A percentile compares a stretch with the other conserved stretches of the same genome.
These are phyloP conservation scores for Rhagoletis pomonella DNA, from an alignment of 1,140 invertebrate genomes.

Conservation along the genomic window DNA sequence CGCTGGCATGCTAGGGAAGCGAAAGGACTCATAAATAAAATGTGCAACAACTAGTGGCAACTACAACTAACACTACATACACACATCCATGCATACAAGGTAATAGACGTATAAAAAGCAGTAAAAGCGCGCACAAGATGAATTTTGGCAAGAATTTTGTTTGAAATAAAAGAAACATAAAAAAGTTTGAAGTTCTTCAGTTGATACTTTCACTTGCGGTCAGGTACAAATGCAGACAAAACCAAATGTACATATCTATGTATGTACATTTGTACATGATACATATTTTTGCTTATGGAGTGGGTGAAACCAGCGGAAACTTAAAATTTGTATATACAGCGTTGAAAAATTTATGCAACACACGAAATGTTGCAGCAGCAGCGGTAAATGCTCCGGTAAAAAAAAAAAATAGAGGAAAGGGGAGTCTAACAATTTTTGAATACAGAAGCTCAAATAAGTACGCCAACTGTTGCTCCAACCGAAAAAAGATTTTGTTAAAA, in stretches of 20 bases:
- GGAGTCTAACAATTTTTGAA: too few species aligned
- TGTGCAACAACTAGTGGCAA: background rate
- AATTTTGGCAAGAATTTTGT: slow-evolving; percentile 39
- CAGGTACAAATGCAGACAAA: background rate
- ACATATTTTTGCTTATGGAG: too few species aligned
- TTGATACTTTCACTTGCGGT: slow-evolving; percentile 11
- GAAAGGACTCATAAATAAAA: slow-evolving; percentile 11
- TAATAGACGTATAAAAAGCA: slow-evolving; percentile 23
- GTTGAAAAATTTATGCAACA: slow-evolving; percentile 8
- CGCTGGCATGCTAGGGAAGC: background rate
- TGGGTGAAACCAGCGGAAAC: slow-evolving; percentile 4
- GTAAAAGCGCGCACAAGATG: background rate
- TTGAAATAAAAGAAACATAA: background rate
- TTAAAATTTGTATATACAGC: background rate
- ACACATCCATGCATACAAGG: background rate
- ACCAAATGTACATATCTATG: background rate
- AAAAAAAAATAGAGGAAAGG: background rate
- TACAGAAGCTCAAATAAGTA: too few species aligned
- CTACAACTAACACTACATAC: background rate
- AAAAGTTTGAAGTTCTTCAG: background rate
- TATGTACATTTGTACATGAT: background rate
- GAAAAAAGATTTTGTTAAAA: too few species aligned
- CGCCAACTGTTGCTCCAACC: too few species aligned
- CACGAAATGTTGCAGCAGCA: slow-evolving; percentile 27
- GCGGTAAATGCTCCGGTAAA: background rate